Evolutionary conservation across 2,888 invertebrate genomes (phyloP), one percentile per base, ranked within the genome.

Genomic region (Sthenelais limicola): DNA sequence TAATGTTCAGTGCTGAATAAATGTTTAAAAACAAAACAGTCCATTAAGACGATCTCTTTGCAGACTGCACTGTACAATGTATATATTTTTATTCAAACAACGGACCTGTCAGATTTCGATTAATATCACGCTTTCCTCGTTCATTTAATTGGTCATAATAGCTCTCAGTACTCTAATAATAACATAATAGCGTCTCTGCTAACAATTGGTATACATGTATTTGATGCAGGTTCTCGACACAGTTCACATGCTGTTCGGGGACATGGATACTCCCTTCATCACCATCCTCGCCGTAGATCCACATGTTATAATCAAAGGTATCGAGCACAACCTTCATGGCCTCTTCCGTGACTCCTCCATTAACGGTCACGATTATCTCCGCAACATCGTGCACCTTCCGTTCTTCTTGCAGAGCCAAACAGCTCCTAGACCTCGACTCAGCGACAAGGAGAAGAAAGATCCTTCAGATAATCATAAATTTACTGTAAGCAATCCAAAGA

Each of bases 381-480:
- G 95, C 77, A 98, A 98, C 87, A 93, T 98, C 91, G 96, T 99
- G 30, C 98, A 98, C 87, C 90, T 99, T 82, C 99, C 99, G 0
- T 98, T 99, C 89, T 99, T 96, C 88, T 90, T 99, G 73, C 98
- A 99, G 90, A 98, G 97, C 89, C 96, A 97, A 0, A 97, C 97
- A 12, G 89, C 98, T 74, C 91, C 97, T 0, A 30, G 56, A 32
- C 33, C 56, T 18, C 28, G 32, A 1, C 33, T 33, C 56, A 56
- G 32, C 24, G 56, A 56, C 2, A 56, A 56, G 32, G 33, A 56
- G 32, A 32, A 33, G 32, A 56, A 56, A n/a, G 56, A 56, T 15
- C 15, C 52, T 15, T 32, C 56, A 15, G 33, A 28, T 21, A 56
- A n/a, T 24, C 56, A 56, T 33, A 56, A 56, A 33, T 56, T 56